Evolutionary conservation across 2,797 vertebrate genomes (phyloP).

Genomic region (Ceryle rudis): DNA sequence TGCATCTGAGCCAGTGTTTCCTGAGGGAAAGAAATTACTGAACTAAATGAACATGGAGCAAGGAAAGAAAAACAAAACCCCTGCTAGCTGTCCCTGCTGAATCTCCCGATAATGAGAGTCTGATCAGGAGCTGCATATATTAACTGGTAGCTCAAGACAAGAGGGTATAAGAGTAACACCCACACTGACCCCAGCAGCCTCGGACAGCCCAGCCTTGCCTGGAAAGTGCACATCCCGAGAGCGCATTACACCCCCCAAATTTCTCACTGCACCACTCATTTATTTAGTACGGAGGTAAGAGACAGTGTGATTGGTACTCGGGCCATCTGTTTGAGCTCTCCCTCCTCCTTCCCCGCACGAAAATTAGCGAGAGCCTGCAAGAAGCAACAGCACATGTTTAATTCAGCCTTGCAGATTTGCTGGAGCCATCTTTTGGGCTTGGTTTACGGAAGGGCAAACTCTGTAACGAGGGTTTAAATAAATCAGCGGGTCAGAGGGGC

Average conservation of each 20-base stretch:
- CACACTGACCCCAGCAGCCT: neutral
- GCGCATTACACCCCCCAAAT: neutral
- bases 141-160: neutral
- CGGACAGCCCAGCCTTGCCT: neutral
- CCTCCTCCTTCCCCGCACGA: neutral
- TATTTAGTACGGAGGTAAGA: constrained; percentile 35
- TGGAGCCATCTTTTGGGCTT: constrained; percentile 17
- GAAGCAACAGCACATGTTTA: constrained; percentile 30
- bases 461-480: neutral
- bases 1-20: constrained; percentile 12
- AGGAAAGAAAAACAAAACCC: neutral
- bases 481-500: neutral
- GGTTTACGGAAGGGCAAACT: neutral
- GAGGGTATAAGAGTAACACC: neutral
- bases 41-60: constrained; percentile 10
- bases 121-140: constrained; percentile 25
- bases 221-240: neutral
- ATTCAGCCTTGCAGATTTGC: constrained; percentile 4
- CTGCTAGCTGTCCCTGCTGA: constrained; percentile 21
- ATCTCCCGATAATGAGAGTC: neutral
- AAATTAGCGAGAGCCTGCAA: constrained; percentile 16
- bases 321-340: constrained; percentile 40
- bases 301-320: neutral
- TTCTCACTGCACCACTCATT: constrained; percentile 21
- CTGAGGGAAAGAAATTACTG: constrained; percentile 31